Evolutionary conservation across 2,888 invertebrate genomes (phyloP), one percentile per base, ranked within the genome.

Genomic region (Neocrepidodera transversa): DNA sequence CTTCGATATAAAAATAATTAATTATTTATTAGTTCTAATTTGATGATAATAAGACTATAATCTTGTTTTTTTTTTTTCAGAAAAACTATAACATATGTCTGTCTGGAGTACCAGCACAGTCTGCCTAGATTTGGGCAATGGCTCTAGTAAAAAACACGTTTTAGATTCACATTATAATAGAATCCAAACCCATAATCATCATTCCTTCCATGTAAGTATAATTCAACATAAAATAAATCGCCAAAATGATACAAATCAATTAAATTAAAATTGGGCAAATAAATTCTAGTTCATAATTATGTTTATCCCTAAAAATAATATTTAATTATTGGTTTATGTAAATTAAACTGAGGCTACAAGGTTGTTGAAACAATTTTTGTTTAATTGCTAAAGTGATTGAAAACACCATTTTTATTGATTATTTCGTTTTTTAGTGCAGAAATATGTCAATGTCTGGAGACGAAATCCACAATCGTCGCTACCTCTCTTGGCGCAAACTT

Each of bases 401-500:
- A n/a, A n/a, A n/a, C n/a, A n/a, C n/a, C n/a, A n/a, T n/a, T n/a
- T n/a, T n/a, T n/a, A n/a, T n/a, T n/a, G n/a, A n/a, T n/a, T n/a
- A n/a, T 30, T 30, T 30, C 11, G 2, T 35, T 59, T 65, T 68
- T 26, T 60, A 72, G 72, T 67, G 60, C 36, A 63, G 86, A 36
- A 90, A 86, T 69, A 89, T 92, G 84, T 91, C 91, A 69, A 86
- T 87, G 73, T 84, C 87, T 3, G 82, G 81, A 55, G 92, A 92
- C 76, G 88, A 86, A 58, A 82, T 92, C 17, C 91, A 92, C 76
- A 91, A 92, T 8, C 90, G 92, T 13, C 89, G 90, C n/a, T 92
- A 92, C 75, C 81, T 92, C 48, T 93, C 93, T 36, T 93, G 93
- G 93, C 84, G 93, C 69, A 93, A 93, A 77, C 82, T 97, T 26